A percentile compares a stretch with the other conserved stretches of the same genome.
These are phyloP conservation scores for Glaucidium brasilianum DNA, from an alignment of 2,113 vertebrate genomes.

Conservation along the genomic window DNA sequence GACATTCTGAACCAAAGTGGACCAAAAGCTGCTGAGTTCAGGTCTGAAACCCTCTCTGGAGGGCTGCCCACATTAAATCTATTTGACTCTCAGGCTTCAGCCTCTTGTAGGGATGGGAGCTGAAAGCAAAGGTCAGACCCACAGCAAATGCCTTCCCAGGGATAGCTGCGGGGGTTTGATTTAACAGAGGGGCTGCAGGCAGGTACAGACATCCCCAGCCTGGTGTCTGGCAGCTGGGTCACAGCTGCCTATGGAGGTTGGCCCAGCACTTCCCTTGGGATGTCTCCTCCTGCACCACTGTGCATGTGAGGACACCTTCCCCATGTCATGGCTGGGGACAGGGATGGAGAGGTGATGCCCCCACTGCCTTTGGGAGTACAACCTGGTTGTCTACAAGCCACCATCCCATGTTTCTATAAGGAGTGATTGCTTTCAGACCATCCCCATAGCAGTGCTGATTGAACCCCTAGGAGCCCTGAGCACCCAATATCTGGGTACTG, in stretches of 20 bases:
- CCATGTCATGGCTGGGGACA: fast-evolving
- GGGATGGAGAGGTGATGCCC: background rate
- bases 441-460: background rate
- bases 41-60: background rate
- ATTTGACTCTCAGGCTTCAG: background rate
- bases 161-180: background rate
- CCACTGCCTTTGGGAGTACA: background rate
- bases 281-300: background rate
- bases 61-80: background rate
- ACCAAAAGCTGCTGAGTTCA: background rate
- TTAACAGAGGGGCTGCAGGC: background rate
- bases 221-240: background rate
- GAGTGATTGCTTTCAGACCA: background rate
- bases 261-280: background rate
- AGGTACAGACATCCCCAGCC: background rate
- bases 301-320: background rate
- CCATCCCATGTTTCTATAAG: background rate
- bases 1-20: background rate
- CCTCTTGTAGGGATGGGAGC: background rate
- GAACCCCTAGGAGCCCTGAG: background rate
- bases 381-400: background rate
- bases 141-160: background rate
- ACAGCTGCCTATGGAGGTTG: background rate
- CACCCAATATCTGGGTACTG: background rate
- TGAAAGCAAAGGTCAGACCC: background rate